phyloP scores from a whole-genome alignment of 2,113 vertebrate genomes.

The Vulpes ferrilata region DNA sequence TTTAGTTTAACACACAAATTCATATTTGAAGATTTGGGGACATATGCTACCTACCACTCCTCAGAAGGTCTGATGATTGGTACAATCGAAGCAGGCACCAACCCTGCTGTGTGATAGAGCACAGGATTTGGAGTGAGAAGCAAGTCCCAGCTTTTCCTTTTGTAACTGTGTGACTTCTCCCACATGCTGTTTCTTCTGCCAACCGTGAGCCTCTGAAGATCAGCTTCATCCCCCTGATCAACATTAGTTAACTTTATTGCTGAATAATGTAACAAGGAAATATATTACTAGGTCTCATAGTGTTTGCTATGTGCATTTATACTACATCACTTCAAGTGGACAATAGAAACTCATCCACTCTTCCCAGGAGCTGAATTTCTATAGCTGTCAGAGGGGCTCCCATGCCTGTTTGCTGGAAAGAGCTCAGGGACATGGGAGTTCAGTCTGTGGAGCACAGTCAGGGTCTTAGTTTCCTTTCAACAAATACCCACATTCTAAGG shows the following conservation, averaged over 20 bases:
- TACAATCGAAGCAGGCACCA: neutral
- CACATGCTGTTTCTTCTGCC: neutral
- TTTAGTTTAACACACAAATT: neutral
- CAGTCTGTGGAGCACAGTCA: neutral
- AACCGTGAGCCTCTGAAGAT: neutral
- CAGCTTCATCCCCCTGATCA: neutral
- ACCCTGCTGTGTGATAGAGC: neutral
- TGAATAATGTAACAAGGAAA: neutral
- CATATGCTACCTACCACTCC: neutral
- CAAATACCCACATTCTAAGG: accelerated
- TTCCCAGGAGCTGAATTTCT: neutral
- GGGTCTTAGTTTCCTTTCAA: neutral
- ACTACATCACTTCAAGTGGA: neutral
- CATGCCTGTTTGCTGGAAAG: neutral
- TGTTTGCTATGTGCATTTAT: neutral
- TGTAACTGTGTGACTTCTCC: neutral
- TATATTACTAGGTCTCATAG: accelerated
- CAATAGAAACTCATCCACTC: neutral
- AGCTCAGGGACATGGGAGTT: neutral
- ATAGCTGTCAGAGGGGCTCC: neutral
- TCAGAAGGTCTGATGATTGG: neutral
- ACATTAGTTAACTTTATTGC: neutral
- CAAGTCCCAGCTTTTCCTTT: neutral
- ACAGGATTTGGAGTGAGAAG: neutral
- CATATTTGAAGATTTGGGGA: neutral